phyloP scores from a whole-genome alignment of 1,140 invertebrate genomes.

The Artemia franciscana region DNA sequence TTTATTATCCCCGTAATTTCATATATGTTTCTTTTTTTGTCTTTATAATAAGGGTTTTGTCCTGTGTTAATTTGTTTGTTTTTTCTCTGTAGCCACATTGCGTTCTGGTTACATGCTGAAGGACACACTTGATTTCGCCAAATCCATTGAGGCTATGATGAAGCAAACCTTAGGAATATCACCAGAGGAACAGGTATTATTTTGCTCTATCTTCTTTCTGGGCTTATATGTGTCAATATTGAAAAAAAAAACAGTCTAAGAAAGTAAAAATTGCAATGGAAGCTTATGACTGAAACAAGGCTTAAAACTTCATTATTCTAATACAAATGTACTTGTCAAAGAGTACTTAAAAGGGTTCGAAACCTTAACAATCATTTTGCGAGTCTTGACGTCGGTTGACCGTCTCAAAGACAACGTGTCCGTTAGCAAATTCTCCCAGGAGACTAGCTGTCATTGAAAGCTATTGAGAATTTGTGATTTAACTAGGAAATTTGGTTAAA shows the following conservation, averaged over 20 bases:
- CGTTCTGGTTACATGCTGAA: constrained; percentile 68
- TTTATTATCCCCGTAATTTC: background rate
- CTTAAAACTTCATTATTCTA: constrained; percentile 23
- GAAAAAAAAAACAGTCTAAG: background rate
- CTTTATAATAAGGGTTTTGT: background rate
- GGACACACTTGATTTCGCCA: constrained; percentile 65
- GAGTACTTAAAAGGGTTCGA: too few species aligned
- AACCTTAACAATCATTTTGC: too few species aligned
- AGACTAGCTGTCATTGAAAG: too few species aligned
- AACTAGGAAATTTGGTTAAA: too few species aligned
- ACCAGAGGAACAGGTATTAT: constrained; percentile 38
- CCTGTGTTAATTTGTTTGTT: constrained; percentile 4
- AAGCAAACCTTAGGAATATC: constrained; percentile 54
- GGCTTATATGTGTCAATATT: background rate
- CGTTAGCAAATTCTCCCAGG: too few species aligned
- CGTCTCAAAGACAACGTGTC: too few species aligned
- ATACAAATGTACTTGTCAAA: too few species aligned
- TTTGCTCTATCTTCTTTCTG: constrained; percentile 5
- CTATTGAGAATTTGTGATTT: too few species aligned
- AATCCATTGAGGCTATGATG: constrained; percentile 66
- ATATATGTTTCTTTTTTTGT: too few species aligned
- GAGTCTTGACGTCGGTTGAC: too few species aligned
- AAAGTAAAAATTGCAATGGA: background rate
- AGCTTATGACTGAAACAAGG: constrained; percentile 19
- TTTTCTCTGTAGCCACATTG: constrained; percentile 42